Percentiles rank a stretch among this genome's conserved stretches.
These are phyloP conservation scores for Liopterus haemorrhoidalis DNA, from an alignment of 2,888 invertebrate species.

Conservation along the genomic window DNA sequence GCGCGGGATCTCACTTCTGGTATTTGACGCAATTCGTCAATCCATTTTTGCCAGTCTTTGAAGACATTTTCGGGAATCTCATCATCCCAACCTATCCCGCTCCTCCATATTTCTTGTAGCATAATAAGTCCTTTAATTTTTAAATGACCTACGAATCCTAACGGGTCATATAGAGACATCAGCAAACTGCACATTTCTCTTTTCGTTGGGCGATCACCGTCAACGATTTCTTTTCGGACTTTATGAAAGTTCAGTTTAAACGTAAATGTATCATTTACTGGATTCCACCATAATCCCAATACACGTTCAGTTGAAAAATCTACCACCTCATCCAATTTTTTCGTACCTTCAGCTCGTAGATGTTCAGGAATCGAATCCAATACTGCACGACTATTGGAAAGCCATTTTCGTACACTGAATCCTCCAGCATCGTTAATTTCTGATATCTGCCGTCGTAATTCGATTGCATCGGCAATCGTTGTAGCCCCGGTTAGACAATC, in stretches of 20 bases:
- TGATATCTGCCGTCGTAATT: too few relatives aligned
- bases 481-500: too few relatives aligned
- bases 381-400: too few relatives aligned
- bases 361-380: too few relatives aligned
- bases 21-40: slow-evolving; percentile 3
- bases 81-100: slow-evolving; percentile 13
- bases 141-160: slow-evolving; percentile 11
- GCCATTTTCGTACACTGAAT: too few relatives aligned
- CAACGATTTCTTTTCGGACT: slow-evolving; percentile 17
- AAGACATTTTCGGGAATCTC: slow-evolving; percentile 2
- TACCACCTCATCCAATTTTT: too few relatives aligned
- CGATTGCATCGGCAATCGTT: too few relatives aligned
- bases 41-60: slow-evolving; percentile 8
- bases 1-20: slow-evolving; percentile 1
- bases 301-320: slow-evolving; percentile 13
- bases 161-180: slow-evolving; percentile 18
- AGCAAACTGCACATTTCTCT: slow-evolving; percentile 15
- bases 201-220: slow-evolving; percentile 21
- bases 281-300: slow-evolving; percentile 22
- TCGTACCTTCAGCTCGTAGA: too few relatives aligned
- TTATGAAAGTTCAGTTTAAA: slow-evolving; percentile 14
- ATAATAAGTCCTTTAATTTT: slow-evolving; percentile 11
- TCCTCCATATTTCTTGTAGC: slow-evolving; percentile 16
- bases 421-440: too few relatives aligned
- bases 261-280: slow-evolving; percentile 12